A percentile compares a stretch with the other conserved stretches of the same genome.
phyloP scores from a whole-genome alignment of 2,888 invertebrate genomes.

The Lydus trimaculatus region DNA sequence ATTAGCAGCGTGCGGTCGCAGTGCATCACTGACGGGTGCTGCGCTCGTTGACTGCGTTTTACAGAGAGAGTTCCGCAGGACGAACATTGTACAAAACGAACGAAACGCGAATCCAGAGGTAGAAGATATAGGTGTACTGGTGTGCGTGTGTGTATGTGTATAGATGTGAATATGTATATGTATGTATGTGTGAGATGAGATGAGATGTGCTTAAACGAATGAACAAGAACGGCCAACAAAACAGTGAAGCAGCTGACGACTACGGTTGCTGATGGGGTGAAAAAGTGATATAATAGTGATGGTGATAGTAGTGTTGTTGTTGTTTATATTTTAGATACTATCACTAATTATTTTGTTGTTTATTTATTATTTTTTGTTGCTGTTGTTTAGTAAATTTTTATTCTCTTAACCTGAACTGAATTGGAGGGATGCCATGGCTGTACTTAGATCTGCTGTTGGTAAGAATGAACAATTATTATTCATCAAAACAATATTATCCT shows the following conservation, averaged over 20 bases:
- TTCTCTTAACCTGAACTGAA: not conserved
- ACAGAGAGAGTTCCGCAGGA: slow-evolving; percentile 43
- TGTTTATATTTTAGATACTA: not conserved
- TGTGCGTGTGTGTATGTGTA: not conserved
- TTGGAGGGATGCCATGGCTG: slow-evolving; percentile 54
- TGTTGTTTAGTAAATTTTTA: slow-evolving; percentile 23
- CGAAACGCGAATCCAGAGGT: slow-evolving; percentile 44
- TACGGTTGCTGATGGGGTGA: slow-evolving; percentile 29
- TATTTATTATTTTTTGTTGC: not conserved
- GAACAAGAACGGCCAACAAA: slow-evolving; percentile 9
- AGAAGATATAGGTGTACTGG: not conserved
- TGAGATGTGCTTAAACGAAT: slow-evolving; percentile 15
- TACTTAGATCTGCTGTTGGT: slow-evolving; percentile 59
- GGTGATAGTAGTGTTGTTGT: slow-evolving; percentile 14
- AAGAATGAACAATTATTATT: slow-evolving; percentile 39
- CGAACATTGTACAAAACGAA: slow-evolving; percentile 36
- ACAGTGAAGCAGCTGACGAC: slow-evolving; percentile 17
- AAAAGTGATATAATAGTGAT: slow-evolving; percentile 14
- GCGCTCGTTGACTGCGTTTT: slow-evolving; percentile 35
- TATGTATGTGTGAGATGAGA: slow-evolving; percentile 21
- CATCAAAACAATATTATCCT: not conserved
- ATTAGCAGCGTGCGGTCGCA: slow-evolving; percentile 50
- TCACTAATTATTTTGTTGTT: slow-evolving; percentile 11
- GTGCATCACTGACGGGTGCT: slow-evolving; percentile 49
- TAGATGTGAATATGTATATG: slow-evolving; percentile 1